A percentile compares a stretch with the other conserved stretches of the same genome.
phyloP scores from a whole-genome alignment of 2,888 invertebrate genomes.

The Lasioglossum figueresi region DNA sequence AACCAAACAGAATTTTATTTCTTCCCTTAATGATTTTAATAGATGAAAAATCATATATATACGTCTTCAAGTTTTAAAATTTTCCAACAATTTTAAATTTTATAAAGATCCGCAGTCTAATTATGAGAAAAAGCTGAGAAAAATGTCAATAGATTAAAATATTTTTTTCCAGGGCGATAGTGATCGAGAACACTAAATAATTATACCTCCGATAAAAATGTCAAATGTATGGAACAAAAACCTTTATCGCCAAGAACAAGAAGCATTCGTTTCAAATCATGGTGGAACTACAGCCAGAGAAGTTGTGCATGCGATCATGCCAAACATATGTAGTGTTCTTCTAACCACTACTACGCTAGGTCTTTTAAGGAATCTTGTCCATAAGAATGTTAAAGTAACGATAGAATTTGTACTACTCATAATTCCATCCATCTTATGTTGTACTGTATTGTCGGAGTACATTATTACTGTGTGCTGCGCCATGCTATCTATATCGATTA shows the following conservation, averaged over 20 bases:
- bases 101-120: no score
- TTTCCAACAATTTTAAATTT: no score
- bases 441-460: conserved; percentile 78
- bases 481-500: conserved; percentile 69
- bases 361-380: conserved; percentile 62
- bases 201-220: conserved; percentile 58
- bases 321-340: conserved; percentile 75
- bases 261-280: conserved; percentile 81
- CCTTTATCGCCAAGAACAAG: conserved; percentile 77
- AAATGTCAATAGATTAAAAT: background rate
- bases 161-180: conserved; percentile 38
- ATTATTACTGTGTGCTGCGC: conserved; percentile 66
- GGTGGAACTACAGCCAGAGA: conserved; percentile 77
- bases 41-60: no score
- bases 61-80: no score
- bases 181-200: background rate
- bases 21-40: no score
- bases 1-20: no score
- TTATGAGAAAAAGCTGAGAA: no score
- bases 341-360: conserved; percentile 72
- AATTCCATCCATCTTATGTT: conserved; percentile 79
- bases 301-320: conserved; percentile 75
- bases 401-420: conserved; percentile 78
- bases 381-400: conserved; percentile 69
- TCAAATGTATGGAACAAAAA: conserved; percentile 64